Evolutionary conservation across 2,888 invertebrate genomes (phyloP), one percentile per base, ranked within the genome.

Genomic region (Aspidapion aeneum): DNA sequence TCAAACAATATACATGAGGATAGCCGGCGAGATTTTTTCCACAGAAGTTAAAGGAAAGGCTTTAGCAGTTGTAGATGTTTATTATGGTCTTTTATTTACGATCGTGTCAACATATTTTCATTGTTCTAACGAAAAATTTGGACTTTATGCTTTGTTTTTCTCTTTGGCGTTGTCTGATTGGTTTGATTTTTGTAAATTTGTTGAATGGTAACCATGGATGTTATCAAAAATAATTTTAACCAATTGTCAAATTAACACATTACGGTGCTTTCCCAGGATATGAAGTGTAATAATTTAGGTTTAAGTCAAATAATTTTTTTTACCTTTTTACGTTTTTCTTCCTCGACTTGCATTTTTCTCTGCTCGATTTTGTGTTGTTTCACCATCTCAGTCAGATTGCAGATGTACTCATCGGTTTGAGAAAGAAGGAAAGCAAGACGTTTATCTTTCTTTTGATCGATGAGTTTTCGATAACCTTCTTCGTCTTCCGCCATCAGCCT

Each of bases 391-490:
- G 97, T 98, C 66, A 99, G 87, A 80, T 96, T 98, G 71, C 91
- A 88, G 74, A 99, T 97, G 78, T 98, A 99, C 78, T 99, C 99
- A 81, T 99, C 99, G 0, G 99, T 99, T 83, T 99, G 99, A 0
- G 96, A 92, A 57, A 99, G 84, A 60, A 99, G 85, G 87, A 98
- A 98, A 58, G 98, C 98, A 75, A 99, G 83, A 61, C 99, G 91
- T 81, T 98, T 97, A 83, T 99, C 99, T 86, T 99, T 99, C 88
- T 99, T 99, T 80, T 99, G 98, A 87, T 99, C 99, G 76, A 99
- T 98, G 60, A 99, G 88, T 80, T 98, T 98, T 69, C 99, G 87
- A 83, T 99, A 99, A 67, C 99, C 99, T 79, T 98, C 99, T 83
- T 99, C 99, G 82, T 99, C 99, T 80, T 99, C 99, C 48, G 98